phyloP scores from a whole-genome alignment of 2,797 vertebrate genomes.

The Leucoraja ocellata region DNA sequence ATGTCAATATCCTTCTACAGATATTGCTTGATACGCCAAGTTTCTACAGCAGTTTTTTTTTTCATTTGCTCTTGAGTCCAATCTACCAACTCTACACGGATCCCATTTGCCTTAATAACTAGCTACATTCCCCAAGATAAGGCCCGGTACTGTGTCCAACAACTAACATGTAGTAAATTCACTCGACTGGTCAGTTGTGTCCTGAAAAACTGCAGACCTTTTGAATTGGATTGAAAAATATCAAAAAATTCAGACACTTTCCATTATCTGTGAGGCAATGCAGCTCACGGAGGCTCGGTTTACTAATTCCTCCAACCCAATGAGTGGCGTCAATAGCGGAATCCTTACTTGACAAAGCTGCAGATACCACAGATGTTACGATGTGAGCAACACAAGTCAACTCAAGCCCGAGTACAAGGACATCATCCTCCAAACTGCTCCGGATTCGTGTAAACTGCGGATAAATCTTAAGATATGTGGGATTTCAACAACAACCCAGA shows the following conservation, averaged over 20 bases:
- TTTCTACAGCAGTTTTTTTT: no score
- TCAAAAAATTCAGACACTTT: background rate
- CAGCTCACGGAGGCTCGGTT: background rate
- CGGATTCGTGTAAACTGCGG: background rate
- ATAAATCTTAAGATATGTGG: no score
- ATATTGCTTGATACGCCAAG: no score
- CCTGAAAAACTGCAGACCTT: background rate
- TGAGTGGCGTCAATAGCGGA: background rate
- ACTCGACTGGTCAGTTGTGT: background rate
- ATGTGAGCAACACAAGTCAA: background rate
- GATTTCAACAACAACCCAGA: background rate
- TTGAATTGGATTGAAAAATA: background rate
- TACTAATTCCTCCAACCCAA: no score
- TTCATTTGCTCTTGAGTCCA: no score
- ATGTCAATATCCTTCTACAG: no score
- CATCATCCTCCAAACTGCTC: background rate
- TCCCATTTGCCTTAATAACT: no score
- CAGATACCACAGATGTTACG: background rate
- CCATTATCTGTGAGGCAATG: background rate
- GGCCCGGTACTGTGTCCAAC: no score
- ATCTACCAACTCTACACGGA: no score
- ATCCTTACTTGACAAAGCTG: background rate
- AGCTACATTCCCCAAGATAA: no score
- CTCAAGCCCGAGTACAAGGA: background rate
- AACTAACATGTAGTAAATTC: no score